Base-by-base conservation (phyloP, 2,888 invertebrate species). In the Allolobophora icterica region DNA sequence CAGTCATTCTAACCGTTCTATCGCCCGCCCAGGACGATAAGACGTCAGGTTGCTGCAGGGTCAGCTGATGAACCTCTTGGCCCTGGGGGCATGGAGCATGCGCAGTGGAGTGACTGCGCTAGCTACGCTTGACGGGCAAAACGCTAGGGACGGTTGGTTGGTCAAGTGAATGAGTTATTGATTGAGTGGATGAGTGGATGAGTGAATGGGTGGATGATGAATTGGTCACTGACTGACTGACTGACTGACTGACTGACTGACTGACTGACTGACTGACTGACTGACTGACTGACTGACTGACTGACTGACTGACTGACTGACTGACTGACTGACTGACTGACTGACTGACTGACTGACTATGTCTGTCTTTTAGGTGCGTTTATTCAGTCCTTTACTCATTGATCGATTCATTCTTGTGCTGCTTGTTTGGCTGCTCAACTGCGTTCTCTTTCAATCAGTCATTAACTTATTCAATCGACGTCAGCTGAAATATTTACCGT, bases 1-100 rank as follows among this genome's bases (percentile, higher is more conserved):
- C 97, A 94, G 98, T 98, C 94, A 98, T 98, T 94, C 96, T 98
- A 83, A 94, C 95, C n/a, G 95, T 95, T 6, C 93, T 96, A 83
- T 93, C 94, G 91, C 94, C 94, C n/a, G n/a, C n/a, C 8, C 35
- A 6, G 3, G 35, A 87, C 35, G 38, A 35, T 17, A 30, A 71
- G 71, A n/a, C 30, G n/a, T 30, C n/a, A 13, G 0, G 8, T 4
- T 71, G 71, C 71, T 71, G 71, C 17, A n/a, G n/a, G 71, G 71
- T 71, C 71, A 71, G 71, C n/a, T 71, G 71, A 71, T 30, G 71
- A 1, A 0, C n/a, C n/a, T 6, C 8, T 71, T 21, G 52, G n/a
- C n/a, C n/a, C n/a, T n/a, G n/a, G n/a, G 71, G 71, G 30, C 71
- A 11, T n/a, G 71, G 52, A 52, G 52, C 52, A 52, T 52, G 52